These are phyloP conservation scores for Tenualosa thibaudeaui DNA, from an alignment of 2,797 vertebrate genomes.

Conservation along the genomic window DNA sequence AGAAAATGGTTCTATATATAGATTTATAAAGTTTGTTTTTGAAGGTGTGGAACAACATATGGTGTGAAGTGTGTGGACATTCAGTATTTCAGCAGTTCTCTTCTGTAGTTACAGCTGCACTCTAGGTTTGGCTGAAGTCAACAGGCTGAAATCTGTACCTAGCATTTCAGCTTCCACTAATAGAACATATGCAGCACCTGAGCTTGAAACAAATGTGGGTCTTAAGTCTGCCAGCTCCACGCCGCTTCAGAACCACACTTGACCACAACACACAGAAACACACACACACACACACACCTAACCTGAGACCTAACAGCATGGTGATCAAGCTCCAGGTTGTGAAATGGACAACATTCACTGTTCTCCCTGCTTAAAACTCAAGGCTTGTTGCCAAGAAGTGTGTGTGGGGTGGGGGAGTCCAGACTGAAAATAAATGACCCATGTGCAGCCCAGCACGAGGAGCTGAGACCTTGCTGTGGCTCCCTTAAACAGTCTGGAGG, in stretches of 20 bases:
- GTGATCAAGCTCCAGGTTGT: background rate
- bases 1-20: background rate
- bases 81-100: background rate
- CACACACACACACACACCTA: background rate
- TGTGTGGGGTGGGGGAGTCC: constrained; percentile 3
- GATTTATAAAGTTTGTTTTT: background rate
- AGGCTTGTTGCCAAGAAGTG: constrained; percentile 31
- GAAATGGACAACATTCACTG: background rate
- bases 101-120: background rate
- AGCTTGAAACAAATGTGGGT: background rate
- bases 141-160: background rate
- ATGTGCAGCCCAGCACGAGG: constrained; percentile 50
- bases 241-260: background rate
- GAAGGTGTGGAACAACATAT: background rate
- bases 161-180: background rate
- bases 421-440: constrained; percentile 60
- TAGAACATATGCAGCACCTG: background rate
- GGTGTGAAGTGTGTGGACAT: background rate
- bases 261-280: too few relatives aligned
- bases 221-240: background rate
- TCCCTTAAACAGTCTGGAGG: constrained; percentile 64
- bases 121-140: background rate
- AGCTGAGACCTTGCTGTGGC: constrained; percentile 62
- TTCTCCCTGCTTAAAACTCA: background rate
- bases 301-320: background rate